Percentiles rank a stretch among this genome's conserved stretches.
Conservation (phyloP, 2,113 vertebrate genomes). For the Malaclemys terrapin region DNA sequence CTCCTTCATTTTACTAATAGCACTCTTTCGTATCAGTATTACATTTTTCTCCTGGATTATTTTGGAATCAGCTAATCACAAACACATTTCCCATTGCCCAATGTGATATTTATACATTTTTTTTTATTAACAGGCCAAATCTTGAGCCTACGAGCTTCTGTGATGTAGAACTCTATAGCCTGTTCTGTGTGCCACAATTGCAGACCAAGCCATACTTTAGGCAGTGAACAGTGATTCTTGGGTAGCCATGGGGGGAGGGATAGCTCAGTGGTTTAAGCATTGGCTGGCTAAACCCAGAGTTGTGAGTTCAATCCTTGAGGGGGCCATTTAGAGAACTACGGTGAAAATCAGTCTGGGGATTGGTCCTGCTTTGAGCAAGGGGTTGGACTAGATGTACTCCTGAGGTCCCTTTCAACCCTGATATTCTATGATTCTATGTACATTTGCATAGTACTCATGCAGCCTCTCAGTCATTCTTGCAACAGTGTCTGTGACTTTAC, state of each 20-base stretch:
- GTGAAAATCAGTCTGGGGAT: too few species aligned
- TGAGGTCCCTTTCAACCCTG: too few species aligned
- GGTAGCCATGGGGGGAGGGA: background rate
- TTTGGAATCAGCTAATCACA: background rate
- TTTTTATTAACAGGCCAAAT: background rate
- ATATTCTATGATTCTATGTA: background rate
- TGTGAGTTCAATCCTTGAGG: too few species aligned
- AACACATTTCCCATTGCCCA: background rate
- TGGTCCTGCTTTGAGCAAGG: too few species aligned
- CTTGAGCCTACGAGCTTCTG: fast-evolving
- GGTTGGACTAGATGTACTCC: too few species aligned
- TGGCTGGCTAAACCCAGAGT: too few species aligned
- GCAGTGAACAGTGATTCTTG: background rate
- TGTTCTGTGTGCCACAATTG: background rate
- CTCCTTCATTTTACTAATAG: background rate
- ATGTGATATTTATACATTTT: constrained; percentile 3
- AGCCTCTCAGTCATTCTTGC: background rate
- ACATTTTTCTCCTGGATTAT: background rate
- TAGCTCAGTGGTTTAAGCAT: too few species aligned
- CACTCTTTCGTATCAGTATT: background rate
- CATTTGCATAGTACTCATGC: background rate
- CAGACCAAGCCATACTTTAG: background rate
- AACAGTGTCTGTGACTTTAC: background rate
- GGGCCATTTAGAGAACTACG: too few species aligned
- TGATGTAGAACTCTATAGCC: background rate